Evolutionary conservation across 2,888 invertebrate species (phyloP), one percentile per base, ranked within the genome.

Genomic region (Strigamia crassipes): DNA sequence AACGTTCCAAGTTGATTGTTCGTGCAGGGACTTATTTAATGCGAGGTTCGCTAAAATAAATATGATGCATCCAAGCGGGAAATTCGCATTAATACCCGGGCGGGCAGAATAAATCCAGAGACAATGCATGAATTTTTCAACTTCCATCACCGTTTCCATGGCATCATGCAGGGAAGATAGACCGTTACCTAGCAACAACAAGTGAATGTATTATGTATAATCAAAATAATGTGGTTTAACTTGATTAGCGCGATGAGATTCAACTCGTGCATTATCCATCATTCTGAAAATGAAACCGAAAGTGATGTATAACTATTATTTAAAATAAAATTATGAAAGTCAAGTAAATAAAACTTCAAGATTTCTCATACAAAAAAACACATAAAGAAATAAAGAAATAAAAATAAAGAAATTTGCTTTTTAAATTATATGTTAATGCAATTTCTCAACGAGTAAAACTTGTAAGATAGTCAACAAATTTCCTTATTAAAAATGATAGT

Each of bases 51-150:
- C 73, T 73, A 73, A 73, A 73, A 73, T 73, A 73, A 73, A 73
- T 73, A 73, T 73, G 73, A 73, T 27, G 73, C 73, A 73, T 13
- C 73, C 73, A 73, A 73, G 73, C 73, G 73, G 73, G 31, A 73
- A 73, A 73, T 73, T 73, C 73, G 73, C 73, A 73, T 73, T 73
- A 73, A 73, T 73, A 73, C 73, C 73, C 73, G 73, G 31, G 73
- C 73, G 73, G 31, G 73, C 61, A 73, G 73, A 73, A 27, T 73
- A 73, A 73, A 73, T 73, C 73, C 73, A 27, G 73, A 73, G 73
- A 73, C 73, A 73, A 73, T 73, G 73, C 73, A 73, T 73, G 73
- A 73, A 73, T 73, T 73, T 73, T 73, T 73, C 73, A 73, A 73
- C 73, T 27, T 73, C 31, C 73, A 73, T 73, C 61, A 73, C 31